Percentiles rank a stretch among this genome's conserved stretches.
phyloP scores from a whole-genome alignment of 2,888 invertebrate genomes.

The Apamea epomidion region DNA sequence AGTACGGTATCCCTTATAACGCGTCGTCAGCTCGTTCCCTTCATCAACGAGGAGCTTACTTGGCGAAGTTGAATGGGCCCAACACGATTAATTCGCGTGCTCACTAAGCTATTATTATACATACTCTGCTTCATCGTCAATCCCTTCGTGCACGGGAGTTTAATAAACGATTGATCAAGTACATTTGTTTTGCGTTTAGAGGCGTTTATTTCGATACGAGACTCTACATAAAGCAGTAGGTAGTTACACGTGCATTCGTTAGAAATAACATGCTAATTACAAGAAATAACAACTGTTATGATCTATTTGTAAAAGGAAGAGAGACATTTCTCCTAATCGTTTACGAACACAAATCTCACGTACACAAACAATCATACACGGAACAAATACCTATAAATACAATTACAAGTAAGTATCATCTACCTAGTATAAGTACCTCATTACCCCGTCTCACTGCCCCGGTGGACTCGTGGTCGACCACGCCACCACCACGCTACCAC shows the following conservation, averaged over 20 bases:
- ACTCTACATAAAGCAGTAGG: neutral
- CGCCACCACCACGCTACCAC: too few species aligned
- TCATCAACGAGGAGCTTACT: slow-evolving; percentile 41
- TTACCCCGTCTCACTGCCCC: too few species aligned
- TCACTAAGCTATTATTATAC: slow-evolving; percentile 20
- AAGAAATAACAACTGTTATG: neutral
- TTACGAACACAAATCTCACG: neutral
- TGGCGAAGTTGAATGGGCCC: slow-evolving; percentile 21
- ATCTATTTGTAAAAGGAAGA: neutral
- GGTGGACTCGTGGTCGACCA: too few species aligned
- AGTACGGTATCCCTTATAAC: slow-evolving; percentile 21
- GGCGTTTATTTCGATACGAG: neutral
- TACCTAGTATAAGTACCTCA: neutral
- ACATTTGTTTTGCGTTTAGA: slow-evolving; percentile 8
- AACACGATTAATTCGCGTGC: slow-evolving; percentile 32
- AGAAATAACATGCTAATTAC: neutral
- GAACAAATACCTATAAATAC: neutral
- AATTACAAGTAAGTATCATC: neutral
- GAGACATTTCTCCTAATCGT: neutral
- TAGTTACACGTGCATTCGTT: neutral
- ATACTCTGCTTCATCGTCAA: slow-evolving; percentile 16
- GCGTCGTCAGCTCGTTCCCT: slow-evolving; percentile 27
- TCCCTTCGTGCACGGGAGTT: neutral
- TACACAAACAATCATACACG: neutral
- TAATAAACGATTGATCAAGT: slow-evolving; percentile 11